Percentiles rank a stretch among this genome's conserved stretches.
phyloP scores from a whole-genome alignment of 2,113 vertebrate species.

The Cebidichthys violaceus region DNA sequence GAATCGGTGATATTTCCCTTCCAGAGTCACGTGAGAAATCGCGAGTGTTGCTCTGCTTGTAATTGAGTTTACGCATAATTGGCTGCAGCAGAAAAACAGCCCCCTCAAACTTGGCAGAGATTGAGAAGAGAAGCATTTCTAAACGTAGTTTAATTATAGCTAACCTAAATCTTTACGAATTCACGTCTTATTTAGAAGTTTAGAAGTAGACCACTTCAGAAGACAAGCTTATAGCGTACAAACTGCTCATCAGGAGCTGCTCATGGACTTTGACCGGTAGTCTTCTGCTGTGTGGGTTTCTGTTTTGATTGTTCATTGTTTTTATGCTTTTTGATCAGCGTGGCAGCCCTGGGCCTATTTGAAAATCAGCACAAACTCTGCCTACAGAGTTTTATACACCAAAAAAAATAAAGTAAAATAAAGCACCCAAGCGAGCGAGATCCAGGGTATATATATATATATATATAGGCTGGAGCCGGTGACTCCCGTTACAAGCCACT shows the following conservation, averaged over 20 bases:
- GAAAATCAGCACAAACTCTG: conserved; percentile 28
- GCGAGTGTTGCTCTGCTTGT: conserved; percentile 40
- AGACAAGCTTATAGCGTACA: background rate
- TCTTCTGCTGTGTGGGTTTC: conserved; percentile 8
- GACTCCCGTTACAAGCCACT: conserved; percentile 63
- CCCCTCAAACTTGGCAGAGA: conserved; percentile 40
- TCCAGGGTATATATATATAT: no score
- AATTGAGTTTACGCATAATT: conserved; percentile 59
- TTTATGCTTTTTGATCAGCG: conserved; percentile 39
- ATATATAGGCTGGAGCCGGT: conserved; percentile 30
- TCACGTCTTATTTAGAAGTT: conserved; percentile 34
- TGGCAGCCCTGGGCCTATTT: conserved; percentile 36
- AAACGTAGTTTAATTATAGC: conserved; percentile 30
- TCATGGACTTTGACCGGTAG: conserved; percentile 42
- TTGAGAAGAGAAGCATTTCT: conserved; percentile 11
- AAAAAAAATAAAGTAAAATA: no score
- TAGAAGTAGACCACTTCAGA: background rate
- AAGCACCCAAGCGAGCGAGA: conserved; percentile 27
- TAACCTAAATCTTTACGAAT: conserved; percentile 36
- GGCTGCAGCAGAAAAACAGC: conserved; percentile 46
- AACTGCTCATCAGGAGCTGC: conserved; percentile 16
- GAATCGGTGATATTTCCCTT: conserved; percentile 27
- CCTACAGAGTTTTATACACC: conserved; percentile 27
- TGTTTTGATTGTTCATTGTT: conserved; percentile 25
- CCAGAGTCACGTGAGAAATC: conserved; percentile 30